Base-by-base conservation (phyloP, 2,113 vertebrate genomes). In the Empidonax traillii region DNA sequence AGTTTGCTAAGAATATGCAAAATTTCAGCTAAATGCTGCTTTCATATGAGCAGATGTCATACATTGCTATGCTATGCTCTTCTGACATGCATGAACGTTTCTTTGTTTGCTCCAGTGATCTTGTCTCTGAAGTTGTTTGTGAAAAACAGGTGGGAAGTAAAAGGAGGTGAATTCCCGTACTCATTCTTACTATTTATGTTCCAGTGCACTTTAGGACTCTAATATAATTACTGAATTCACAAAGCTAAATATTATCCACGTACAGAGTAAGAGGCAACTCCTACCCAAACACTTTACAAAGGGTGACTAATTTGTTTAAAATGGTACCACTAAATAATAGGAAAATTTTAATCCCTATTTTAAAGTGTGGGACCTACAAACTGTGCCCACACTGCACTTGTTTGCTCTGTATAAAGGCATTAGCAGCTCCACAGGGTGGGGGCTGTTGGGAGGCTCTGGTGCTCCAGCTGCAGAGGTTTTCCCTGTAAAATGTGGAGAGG, bases 71-170 rank as follows among this genome's bases (percentile, higher is more conserved):
- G 37, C 43, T 28, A 8, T 7, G 28, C 25, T 84, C 31, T 55
- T 88, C 67, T 90, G 72, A 88, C 41, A 25, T 21, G 30, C 37
- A 39, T 39, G 71, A 31, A 47, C 17, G 8, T 51, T 59, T 58
- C 33, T 66, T 59, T 71, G 2, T 84, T 86, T 71, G 33, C 47
- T 76, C 21, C 33, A 71, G 16, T 46, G n/a, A 69, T 81, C 28
- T 83, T 49, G 9, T 44, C 67, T 47, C 47, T 81, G 82, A 89
- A 79, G 31, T 46, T 66, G 27, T 59, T 82, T 58, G 23, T 55
- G 62, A 88, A 52, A 49, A 94, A 88, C 73, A 91, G 17, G 47
- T 75, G 43, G 56, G 51, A 62, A 73, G 79, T 35, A 81, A 93
- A 91, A 67, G n/a, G 15, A 79, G 21, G 43, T 74, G 46, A 75